phyloP scores from a whole-genome alignment of 2,797 vertebrate species.

The Sebastes oblongus region DNA sequence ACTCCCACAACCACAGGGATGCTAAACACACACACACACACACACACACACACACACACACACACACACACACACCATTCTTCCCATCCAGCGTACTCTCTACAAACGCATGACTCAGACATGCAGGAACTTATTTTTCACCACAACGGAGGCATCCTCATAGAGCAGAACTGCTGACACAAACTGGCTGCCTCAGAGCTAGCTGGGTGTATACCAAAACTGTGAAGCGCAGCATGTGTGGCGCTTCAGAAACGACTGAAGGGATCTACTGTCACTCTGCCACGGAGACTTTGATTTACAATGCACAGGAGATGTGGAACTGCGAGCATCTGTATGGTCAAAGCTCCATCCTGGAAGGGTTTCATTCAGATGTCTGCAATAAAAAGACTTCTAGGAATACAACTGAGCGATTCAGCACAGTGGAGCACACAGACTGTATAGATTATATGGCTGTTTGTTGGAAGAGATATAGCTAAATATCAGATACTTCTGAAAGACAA shows the following conservation, averaged over 20 bases:
- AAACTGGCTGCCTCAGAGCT: conserved; percentile 58
- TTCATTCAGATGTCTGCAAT: conserved; percentile 34
- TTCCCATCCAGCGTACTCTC: conserved; percentile 51
- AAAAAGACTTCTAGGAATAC: conserved; percentile 11
- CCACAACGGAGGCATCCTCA: conserved; percentile 72
- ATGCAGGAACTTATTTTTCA: conserved; percentile 74
- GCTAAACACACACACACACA: conserved; percentile 35
- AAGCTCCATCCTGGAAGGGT: conserved; percentile 16
- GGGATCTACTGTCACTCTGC: conserved; percentile 47
- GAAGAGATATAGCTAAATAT: not conserved
- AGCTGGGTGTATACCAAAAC: conserved; percentile 62
- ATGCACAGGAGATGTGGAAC: conserved; percentile 24
- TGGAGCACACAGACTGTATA: not conserved
- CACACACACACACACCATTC: conserved; percentile 40
- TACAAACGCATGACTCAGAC: conserved; percentile 75
- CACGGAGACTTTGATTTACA: conserved; percentile 45
- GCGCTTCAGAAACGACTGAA: conserved; percentile 44
- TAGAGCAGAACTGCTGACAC: conserved; percentile 76
- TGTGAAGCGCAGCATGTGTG: conserved; percentile 56
- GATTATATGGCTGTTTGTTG: not conserved
- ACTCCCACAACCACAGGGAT: conserved; percentile 72
- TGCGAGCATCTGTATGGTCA: conserved; percentile 13
- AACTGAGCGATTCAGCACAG: not conserved
- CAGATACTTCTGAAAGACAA: not conserved
- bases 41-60: conserved; percentile 39